These are phyloP conservation scores for Acrossocheilus fasciatus DNA, from an alignment of 2,797 vertebrate genomes.

Conservation along the genomic window DNA sequence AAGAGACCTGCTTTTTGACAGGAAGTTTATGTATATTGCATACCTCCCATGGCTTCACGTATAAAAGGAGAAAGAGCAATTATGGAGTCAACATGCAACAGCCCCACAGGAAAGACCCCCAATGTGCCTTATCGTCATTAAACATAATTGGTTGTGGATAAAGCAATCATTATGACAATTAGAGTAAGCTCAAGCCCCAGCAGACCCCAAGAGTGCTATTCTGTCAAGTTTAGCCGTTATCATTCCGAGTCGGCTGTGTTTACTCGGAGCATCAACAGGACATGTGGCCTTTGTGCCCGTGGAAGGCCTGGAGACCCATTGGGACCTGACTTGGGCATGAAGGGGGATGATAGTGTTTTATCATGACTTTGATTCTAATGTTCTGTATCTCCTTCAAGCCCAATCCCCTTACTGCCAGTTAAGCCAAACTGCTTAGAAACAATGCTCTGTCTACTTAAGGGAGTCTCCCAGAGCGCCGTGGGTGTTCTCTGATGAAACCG, in stretches of 20 bases:
- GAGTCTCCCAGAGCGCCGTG: constrained; percentile 71
- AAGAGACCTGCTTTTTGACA: constrained; percentile 72
- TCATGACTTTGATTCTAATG: constrained; percentile 91
- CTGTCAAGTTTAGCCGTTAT: constrained; percentile 65
- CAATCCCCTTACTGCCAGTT: constrained; percentile 92
- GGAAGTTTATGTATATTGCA: constrained; percentile 81
- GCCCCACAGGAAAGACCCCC: constrained; percentile 64
- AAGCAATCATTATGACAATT: constrained; percentile 81
- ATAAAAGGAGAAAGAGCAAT: constrained; percentile 70
- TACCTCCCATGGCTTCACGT: constrained; percentile 72
- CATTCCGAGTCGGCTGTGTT: constrained; percentile 74
- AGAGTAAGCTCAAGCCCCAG: constrained; percentile 72
- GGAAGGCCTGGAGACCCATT: constrained; percentile 75
- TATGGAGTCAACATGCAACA: constrained; percentile 71
- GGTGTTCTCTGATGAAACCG: constrained; percentile 80
- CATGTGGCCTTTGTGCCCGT: constrained; percentile 81
- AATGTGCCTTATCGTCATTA: constrained; percentile 76
- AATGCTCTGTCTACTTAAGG: constrained; percentile 85
- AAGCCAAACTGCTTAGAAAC: constrained; percentile 92
- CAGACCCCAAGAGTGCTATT: constrained; percentile 75
- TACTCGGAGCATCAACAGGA: constrained; percentile 87
- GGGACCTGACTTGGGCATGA: constrained; percentile 59
- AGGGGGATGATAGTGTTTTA: constrained; percentile 84
- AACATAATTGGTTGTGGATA: constrained; percentile 76
- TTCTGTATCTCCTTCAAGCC: constrained; percentile 89